These are phyloP conservation scores for Lepilemur ruficaudatus DNA, from an alignment of 2,797 vertebrate genomes.

Conservation along the genomic window DNA sequence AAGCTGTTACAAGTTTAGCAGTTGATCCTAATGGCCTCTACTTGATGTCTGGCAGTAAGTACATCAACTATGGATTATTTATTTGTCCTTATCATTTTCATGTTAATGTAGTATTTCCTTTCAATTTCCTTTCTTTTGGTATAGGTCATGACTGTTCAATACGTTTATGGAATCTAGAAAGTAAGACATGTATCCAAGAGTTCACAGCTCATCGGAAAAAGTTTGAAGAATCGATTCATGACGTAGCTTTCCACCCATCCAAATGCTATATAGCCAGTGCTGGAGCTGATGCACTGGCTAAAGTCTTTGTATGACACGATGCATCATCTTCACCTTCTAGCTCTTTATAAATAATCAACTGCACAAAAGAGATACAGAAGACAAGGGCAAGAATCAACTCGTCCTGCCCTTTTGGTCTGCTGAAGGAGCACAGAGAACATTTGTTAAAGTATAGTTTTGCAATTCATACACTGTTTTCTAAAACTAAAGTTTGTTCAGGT, in stretches of 20 bases:
- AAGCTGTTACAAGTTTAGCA: constrained; percentile 97
- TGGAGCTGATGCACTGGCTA: constrained; percentile 97
- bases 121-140: constrained; percentile 60
- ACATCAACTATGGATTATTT: constrained; percentile 66
- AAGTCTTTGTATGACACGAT: constrained; percentile 98
- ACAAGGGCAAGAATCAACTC: constrained; percentile 72
- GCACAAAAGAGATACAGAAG: constrained; percentile 82
- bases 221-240: constrained; percentile 97
- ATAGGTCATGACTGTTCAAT: constrained; percentile 98
- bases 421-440: constrained; percentile 84
- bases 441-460: constrained; percentile 86
- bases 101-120: constrained; percentile 52
- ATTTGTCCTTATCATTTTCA: constrained; percentile 22
- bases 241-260: constrained; percentile 98
- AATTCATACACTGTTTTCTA: constrained; percentile 87
- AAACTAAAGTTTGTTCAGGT: constrained; percentile 84
- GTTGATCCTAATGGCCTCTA: constrained; percentile 98
- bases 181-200: constrained; percentile 99
- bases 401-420: constrained; percentile 81
- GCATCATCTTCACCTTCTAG: constrained; percentile 80
- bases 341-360: constrained; percentile 86
- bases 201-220: constrained; percentile 99
- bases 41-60: constrained; percentile 99
- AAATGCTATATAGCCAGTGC: constrained; percentile 99
- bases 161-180: constrained; percentile 99